phyloP scores from a whole-genome alignment of 2,797 vertebrate species.

The Coluber constrictor region DNA sequence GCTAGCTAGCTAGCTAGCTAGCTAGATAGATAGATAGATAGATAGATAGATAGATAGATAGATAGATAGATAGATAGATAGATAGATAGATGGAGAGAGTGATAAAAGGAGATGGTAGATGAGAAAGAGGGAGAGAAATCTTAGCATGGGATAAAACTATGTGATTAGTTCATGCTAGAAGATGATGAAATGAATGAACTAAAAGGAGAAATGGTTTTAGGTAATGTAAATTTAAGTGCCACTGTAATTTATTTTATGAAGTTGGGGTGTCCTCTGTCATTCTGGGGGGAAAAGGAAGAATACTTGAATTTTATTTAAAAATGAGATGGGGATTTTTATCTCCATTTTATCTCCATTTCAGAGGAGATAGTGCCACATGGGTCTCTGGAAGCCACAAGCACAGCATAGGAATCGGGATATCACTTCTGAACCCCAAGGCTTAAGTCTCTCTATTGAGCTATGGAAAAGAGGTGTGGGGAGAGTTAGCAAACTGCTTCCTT shows the following conservation, averaged over 20 bases:
- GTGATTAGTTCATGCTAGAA: neutral
- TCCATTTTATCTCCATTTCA: neutral
- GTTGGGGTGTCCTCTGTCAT: neutral
- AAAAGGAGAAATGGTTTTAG: neutral
- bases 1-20: too few species aligned
- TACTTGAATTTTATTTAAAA: neutral
- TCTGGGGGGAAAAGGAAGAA: neutral
- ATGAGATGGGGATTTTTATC: neutral
- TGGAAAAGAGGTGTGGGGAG: neutral
- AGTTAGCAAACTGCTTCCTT: neutral
- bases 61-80: too few species aligned
- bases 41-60: too few species aligned
- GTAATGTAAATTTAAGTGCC: neutral
- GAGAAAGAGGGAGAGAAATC: neutral
- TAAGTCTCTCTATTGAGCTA: neutral
- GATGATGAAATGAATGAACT: neutral
- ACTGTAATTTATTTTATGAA: neutral
- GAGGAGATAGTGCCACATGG: neutral
- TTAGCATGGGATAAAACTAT: neutral
- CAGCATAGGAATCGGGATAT: neutral
- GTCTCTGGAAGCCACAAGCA: neutral
- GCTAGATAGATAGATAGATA: neutral
- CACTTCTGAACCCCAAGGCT: neutral
- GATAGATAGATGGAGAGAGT: neutral
- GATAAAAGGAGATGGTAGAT: neutral